Conservation (phyloP, 2,888 invertebrate species). For the Chymomyza amoena region DNA sequence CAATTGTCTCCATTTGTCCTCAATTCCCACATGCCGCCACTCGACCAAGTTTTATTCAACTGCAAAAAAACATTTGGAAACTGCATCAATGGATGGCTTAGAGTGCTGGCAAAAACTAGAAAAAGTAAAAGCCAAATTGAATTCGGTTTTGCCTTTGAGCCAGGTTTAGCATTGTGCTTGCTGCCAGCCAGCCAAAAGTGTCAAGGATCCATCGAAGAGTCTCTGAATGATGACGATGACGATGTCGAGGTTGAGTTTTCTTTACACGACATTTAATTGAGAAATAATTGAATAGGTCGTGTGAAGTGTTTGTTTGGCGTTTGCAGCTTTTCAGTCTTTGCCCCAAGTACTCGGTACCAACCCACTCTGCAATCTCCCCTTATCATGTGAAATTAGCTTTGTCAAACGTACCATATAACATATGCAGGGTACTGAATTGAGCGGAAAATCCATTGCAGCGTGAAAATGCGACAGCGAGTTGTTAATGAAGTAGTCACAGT, state of each 20-base stretch:
- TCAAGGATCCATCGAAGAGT: constrained; percentile 49
- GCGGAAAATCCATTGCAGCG: constrained; percentile 67
- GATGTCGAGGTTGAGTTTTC: constrained; percentile 35
- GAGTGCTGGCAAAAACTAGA: neutral
- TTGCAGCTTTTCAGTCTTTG: constrained; percentile 28
- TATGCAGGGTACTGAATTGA: constrained; percentile 54
- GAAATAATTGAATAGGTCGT: constrained; percentile 77
- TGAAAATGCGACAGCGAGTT: constrained; percentile 61
- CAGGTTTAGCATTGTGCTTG: neutral
- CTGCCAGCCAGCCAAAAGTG: constrained; percentile 43
- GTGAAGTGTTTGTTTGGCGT: constrained; percentile 75
- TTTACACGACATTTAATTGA: constrained; percentile 74
- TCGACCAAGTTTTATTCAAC: neutral
- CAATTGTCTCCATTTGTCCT: neutral
- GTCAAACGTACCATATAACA: constrained; percentile 59
- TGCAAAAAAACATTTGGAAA: neutral
- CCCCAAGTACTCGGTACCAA: neutral
- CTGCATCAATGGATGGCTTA: neutral
- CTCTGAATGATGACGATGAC: constrained; percentile 10
- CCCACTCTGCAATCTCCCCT: constrained; percentile 21
- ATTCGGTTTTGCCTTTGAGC: neutral
- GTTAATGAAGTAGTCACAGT: constrained; percentile 70
- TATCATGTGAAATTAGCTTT: constrained; percentile 63
- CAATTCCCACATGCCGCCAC: neutral
- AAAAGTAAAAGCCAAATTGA: neutral